phyloP scores from a whole-genome alignment of 2,888 invertebrate species.

The Cyaniris semiargus region DNA sequence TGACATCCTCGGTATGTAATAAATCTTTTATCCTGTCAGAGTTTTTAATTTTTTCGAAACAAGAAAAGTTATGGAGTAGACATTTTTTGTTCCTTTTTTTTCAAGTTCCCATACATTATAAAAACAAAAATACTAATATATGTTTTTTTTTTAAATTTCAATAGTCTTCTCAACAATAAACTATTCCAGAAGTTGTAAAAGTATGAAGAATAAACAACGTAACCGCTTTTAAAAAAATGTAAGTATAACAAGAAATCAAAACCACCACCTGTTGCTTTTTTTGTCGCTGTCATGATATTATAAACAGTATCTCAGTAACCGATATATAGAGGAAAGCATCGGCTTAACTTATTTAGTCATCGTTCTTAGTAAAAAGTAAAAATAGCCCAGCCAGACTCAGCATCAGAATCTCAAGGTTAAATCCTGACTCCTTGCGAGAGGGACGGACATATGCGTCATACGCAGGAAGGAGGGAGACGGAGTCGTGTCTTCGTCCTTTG shows the following conservation, averaged over 20 bases:
- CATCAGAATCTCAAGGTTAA: slow-evolving; percentile 78
- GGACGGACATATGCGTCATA: slow-evolving; percentile 48
- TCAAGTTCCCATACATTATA: not conserved
- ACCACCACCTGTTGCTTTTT: slow-evolving; percentile 4
- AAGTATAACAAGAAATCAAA: not conserved
- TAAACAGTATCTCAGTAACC: slow-evolving; percentile 28
- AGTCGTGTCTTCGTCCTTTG: slow-evolving; percentile 76
- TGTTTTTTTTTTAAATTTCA: not conserved
- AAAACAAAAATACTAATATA: not conserved
- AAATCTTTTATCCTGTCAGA: slow-evolving; percentile 10
- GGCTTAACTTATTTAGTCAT: slow-evolving; percentile 76
- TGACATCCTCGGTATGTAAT: slow-evolving; percentile 8
- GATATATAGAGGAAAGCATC: slow-evolving; percentile 45
- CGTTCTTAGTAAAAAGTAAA: slow-evolving; percentile 77
- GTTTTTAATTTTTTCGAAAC: slow-evolving; percentile 12
- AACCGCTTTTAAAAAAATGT: not conserved
- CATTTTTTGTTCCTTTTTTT: not conserved
- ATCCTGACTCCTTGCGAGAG: slow-evolving; percentile 62
- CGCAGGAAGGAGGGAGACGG: slow-evolving; percentile 47
- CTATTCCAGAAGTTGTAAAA: not conserved
- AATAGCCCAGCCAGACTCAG: slow-evolving; percentile 72
- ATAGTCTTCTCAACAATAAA: no score
- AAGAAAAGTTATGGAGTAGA: not conserved
- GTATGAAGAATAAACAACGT: not conserved
- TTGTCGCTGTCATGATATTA: slow-evolving; percentile 24